phyloP scores from a whole-genome alignment of 2,113 vertebrate species.

The Drymodes brunneopygia region DNA sequence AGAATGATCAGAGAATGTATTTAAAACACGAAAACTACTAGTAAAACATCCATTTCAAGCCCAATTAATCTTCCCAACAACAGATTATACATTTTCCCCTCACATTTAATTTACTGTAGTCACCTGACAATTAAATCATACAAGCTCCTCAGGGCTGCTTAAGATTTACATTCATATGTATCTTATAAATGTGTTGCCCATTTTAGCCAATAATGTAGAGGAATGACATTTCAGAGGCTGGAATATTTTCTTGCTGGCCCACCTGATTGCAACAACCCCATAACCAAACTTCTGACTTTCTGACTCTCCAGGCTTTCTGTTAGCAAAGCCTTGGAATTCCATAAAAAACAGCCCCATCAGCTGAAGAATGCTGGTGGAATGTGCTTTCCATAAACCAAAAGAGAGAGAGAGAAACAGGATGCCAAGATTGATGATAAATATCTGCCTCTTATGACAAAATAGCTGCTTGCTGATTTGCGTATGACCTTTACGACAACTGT shows the following conservation, averaged over 20 bases:
- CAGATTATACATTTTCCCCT: not conserved
- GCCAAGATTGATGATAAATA: not conserved
- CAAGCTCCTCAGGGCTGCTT: not conserved
- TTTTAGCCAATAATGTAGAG: not conserved
- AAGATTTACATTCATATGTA: not conserved
- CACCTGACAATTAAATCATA: not conserved
- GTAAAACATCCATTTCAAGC: not conserved
- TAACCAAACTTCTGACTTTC: not conserved
- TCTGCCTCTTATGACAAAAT: not conserved
- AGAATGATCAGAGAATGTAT: not conserved
- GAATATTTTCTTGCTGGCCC: not conserved
- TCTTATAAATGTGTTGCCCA: not conserved
- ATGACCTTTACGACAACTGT: not conserved
- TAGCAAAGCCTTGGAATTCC: not conserved
- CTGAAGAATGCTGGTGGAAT: not conserved
- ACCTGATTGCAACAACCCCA: not conserved
- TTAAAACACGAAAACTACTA: not conserved
- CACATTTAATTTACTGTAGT: not conserved
- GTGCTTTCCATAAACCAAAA: not conserved
- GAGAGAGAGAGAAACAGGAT: not conserved
- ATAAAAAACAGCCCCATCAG: not conserved
- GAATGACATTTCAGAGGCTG: not conserved
- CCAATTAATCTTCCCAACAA: not conserved
- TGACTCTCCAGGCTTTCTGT: not conserved
- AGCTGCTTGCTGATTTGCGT: rapidly evolving